phyloP scores from a whole-genome alignment of 2,113 vertebrate species.

The Chloropsis cyanopogon region DNA sequence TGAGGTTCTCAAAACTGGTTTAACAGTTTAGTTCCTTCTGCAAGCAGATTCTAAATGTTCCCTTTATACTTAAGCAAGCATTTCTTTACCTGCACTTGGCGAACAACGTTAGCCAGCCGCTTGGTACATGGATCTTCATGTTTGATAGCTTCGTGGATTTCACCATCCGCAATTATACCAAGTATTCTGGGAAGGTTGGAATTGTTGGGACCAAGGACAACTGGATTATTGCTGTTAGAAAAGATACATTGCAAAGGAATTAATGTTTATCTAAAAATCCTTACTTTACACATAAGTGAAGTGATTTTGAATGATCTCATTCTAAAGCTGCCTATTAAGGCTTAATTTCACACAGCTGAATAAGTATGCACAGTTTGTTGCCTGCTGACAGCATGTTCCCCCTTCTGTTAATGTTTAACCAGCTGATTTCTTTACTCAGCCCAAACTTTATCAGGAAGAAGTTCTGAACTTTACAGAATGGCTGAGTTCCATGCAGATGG shows the following conservation, averaged over 20 bases:
- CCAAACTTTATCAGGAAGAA: background rate
- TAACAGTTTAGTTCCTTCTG: background rate
- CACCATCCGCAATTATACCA: constrained; percentile 92
- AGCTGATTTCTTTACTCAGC: background rate
- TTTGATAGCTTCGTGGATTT: constrained; percentile 92
- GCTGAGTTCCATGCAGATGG: background rate
- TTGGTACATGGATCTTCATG: constrained; percentile 92
- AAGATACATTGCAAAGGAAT: background rate
- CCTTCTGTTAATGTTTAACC: constrained; percentile 33
- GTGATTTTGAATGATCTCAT: background rate
- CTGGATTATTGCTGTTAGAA: constrained; percentile 88
- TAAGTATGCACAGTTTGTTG: background rate
- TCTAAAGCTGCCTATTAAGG: background rate
- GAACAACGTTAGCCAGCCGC: constrained; percentile 92
- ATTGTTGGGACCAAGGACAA: constrained; percentile 95
- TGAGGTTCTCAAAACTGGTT: background rate
- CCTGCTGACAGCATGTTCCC: background rate
- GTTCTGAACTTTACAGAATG: background rate
- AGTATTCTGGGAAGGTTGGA: constrained; percentile 95
- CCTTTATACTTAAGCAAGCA: background rate
- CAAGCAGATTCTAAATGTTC: background rate
- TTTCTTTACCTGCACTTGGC: constrained; percentile 90
- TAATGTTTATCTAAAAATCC: background rate
- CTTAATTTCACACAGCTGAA: background rate
- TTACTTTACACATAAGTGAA: background rate